Percentiles rank a stretch among this genome's conserved stretches.
Evolutionary conservation across 2,888 invertebrate genomes (phyloP).

Genomic region (Drosophila trichaetosa): DNA sequence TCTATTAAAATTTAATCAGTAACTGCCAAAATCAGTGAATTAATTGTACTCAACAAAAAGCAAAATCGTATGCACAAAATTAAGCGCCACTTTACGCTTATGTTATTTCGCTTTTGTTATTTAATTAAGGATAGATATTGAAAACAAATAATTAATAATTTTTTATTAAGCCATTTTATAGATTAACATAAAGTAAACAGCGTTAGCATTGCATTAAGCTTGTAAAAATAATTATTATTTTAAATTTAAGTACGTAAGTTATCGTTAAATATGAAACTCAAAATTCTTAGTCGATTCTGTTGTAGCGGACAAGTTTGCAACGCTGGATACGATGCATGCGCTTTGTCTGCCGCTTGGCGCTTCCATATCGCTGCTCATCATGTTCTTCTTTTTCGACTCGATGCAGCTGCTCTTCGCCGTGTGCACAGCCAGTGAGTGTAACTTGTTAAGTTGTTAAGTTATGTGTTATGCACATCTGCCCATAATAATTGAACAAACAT

Average conservation of each 20-base stretch:
- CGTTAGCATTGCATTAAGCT: background rate
- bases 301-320: constrained; percentile 90
- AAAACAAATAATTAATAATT: background rate
- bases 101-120: background rate
- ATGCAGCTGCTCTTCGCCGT: constrained; percentile 98
- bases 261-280: background rate
- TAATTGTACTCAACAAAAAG: background rate
- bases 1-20: background rate
- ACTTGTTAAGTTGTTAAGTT: constrained; percentile 2
- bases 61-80: background rate
- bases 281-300: constrained; percentile 21
- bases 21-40: background rate
- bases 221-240: background rate
- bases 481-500: background rate
- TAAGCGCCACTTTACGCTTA: background rate
- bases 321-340: constrained; percentile 98
- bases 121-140: background rate
- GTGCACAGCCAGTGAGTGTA: constrained; percentile 96
- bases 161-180: background rate
- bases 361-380: constrained; percentile 96
- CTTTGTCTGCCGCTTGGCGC: constrained; percentile 98
- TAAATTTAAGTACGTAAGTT: background rate
- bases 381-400: constrained; percentile 99
- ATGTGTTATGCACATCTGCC: background rate
- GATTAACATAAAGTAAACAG: background rate